Conservation (phyloP, 1,140 invertebrate genomes). For the Drosophila biarmipes region DNA sequence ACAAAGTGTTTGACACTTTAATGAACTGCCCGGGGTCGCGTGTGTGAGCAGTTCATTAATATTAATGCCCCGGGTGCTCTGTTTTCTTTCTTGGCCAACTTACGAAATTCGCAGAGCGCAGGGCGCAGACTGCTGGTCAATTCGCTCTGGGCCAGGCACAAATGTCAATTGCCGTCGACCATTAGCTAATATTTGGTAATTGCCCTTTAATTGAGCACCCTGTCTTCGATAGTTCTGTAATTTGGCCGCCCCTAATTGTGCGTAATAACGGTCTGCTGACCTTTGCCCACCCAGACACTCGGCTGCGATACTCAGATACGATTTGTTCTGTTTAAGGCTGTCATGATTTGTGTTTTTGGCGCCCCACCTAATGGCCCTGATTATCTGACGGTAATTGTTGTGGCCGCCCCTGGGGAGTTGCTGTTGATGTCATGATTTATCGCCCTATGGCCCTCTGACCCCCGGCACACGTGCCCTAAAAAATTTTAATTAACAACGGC, state of each 20-base stretch:
- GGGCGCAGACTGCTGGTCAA: too few species aligned
- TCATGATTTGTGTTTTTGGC: slow-evolving; percentile 63
- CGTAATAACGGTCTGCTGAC: slow-evolving; percentile 56
- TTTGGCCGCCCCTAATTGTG: slow-evolving; percentile 4
- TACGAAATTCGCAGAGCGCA: slow-evolving; percentile 24
- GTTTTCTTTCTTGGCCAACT: slow-evolving; percentile 27
- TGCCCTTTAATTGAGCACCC: slow-evolving; percentile 63
- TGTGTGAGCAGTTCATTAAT: slow-evolving; percentile 75
- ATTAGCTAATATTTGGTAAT: slow-evolving; percentile 75
- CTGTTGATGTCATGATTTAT: slow-evolving; percentile 81
- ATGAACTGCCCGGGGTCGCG: slow-evolving; percentile 76
- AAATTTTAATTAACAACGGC: slow-evolving; percentile 76
- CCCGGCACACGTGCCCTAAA: slow-evolving; percentile 56
- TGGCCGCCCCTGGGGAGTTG: slow-evolving; percentile 14
- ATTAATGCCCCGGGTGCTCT: slow-evolving; percentile 64
- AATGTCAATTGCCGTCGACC: slow-evolving; percentile 54
- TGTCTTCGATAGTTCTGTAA: slow-evolving; percentile 27
- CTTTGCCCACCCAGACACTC: slow-evolving; percentile 39
- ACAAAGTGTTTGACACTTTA: slow-evolving; percentile 78
- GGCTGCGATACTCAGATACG: slow-evolving; percentile 18
- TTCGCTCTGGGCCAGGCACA: slow-evolving; percentile 61
- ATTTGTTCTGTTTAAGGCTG: slow-evolving; percentile 48
- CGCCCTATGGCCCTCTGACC: neutral
- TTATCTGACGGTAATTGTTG: slow-evolving; percentile 51
- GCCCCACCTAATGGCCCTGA: slow-evolving; percentile 57